A percentile compares a stretch with the other conserved stretches of the same genome.
These are phyloP conservation scores for Drosophila buzzatii DNA, from an alignment of 2,888 invertebrate species.

Conservation along the genomic window DNA sequence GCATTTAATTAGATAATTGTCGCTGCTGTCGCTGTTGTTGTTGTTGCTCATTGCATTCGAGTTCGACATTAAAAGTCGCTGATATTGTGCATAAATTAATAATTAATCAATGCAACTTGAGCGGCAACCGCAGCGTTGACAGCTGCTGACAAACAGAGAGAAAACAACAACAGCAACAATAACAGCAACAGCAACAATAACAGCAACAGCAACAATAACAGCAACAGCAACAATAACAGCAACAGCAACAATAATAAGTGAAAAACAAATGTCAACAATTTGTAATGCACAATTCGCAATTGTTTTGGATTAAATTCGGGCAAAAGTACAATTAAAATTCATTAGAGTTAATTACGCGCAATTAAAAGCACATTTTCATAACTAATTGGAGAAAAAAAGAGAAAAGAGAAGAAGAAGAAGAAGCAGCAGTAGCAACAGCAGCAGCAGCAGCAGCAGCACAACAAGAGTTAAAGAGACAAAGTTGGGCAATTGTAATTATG, in stretches of 20 bases:
- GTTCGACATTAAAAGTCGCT: slow-evolving; percentile 22
- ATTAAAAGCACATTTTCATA: slow-evolving; percentile 75
- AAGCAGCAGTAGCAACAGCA: slow-evolving; percentile 3
- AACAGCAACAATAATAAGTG: slow-evolving; percentile 3
- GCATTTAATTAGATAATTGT: slow-evolving; percentile 43
- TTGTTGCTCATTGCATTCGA: slow-evolving; percentile 13
- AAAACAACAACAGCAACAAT: slow-evolving; percentile 2
- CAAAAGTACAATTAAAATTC: slow-evolving; percentile 65
- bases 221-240: slow-evolving; percentile 9
- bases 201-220: slow-evolving; percentile 8
- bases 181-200: slow-evolving; percentile 12
- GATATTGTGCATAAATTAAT: slow-evolving; percentile 38
- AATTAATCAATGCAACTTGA: slow-evolving; percentile 38
- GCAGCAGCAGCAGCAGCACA: neutral
- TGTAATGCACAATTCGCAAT: slow-evolving; percentile 14
- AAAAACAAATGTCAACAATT: slow-evolving; percentile 17
- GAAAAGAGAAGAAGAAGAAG: neutral
- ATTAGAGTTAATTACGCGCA: slow-evolving; percentile 72
- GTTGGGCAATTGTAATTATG: slow-evolving; percentile 41
- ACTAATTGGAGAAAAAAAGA: slow-evolving; percentile 57
- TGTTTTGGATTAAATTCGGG: slow-evolving; percentile 61
- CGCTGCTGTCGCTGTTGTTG: slow-evolving; percentile 5
- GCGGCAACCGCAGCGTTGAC: slow-evolving; percentile 56
- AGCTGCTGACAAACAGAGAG: slow-evolving; percentile 49
- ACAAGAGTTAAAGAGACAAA: slow-evolving; percentile 21